These are phyloP conservation scores for Dicranocentrus wangi DNA, from an alignment of 2,888 invertebrate genomes.

Conservation along the genomic window DNA sequence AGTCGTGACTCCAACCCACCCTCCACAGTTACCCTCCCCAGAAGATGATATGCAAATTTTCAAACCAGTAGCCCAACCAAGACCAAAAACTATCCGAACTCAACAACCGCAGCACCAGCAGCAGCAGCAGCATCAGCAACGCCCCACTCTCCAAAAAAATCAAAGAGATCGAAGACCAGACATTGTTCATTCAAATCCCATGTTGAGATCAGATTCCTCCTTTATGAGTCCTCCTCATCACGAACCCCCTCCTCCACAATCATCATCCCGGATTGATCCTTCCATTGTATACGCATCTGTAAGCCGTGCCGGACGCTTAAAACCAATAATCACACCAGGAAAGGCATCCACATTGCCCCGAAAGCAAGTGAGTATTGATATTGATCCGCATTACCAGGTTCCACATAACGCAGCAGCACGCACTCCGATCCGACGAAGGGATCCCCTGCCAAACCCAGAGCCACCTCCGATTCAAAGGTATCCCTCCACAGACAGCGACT, in stretches of 20 bases:
- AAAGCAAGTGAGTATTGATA: neutral
- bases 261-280: neutral
- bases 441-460: slow-evolving; percentile 5
- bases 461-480: slow-evolving; percentile 23
- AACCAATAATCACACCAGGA: neutral
- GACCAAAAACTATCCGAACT: neutral
- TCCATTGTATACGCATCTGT: slow-evolving; percentile 20
- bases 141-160: slow-evolving; percentile 11
- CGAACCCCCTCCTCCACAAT: neutral
- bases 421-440: neutral
- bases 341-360: neutral
- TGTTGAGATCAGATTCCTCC: slow-evolving; percentile 18
- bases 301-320: neutral
- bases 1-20: neutral
- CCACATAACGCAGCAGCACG: slow-evolving; percentile 7
- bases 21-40: neutral
- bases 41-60: slow-evolving; percentile 35
- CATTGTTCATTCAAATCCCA: slow-evolving; percentile 38
- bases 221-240: neutral
- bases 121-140: no score
- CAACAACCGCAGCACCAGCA: neutral
- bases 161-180: neutral
- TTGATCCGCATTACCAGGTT: slow-evolving; percentile 32
- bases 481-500: slow-evolving; percentile 9
- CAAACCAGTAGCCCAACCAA: slow-evolving; percentile 23